Evolutionary conservation across 2,113 vertebrate genomes (phyloP).

Genomic region (Pseudolaguvia tuberculata): DNA sequence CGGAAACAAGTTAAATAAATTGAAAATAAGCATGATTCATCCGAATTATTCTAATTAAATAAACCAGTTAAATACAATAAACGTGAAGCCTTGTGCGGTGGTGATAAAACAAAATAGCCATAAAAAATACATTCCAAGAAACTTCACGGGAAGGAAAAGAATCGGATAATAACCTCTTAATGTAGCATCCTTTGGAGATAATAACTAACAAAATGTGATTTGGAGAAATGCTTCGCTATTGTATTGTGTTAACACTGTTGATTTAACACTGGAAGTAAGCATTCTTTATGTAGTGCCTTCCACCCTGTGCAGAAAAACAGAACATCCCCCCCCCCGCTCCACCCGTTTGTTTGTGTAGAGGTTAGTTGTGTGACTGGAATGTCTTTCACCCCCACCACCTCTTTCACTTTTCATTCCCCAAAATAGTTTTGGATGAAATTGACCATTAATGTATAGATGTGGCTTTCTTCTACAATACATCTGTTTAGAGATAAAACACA

Average conservation of each 20-base stretch:
- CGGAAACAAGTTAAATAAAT: conserved; percentile 9
- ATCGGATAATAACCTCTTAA: neutral
- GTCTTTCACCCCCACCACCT: conserved; percentile 13
- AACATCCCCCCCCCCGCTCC: too few relatives aligned
- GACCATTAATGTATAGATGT: conserved; percentile 11
- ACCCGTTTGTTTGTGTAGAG: conserved; percentile 47
- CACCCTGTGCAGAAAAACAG: neutral
- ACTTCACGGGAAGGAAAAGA: neutral
- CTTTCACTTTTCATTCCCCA: conserved; percentile 25
- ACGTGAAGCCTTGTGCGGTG: neutral
- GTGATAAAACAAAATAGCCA: conserved; percentile 1
- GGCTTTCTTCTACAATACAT: too few relatives aligned
- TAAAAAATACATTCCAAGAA: conserved; percentile 2
- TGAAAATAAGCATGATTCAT: conserved; percentile 17
- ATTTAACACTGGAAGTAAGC: conserved; percentile 21
- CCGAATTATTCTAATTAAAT: conserved; percentile 6
- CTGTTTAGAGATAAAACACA: neutral
- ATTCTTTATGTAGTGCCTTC: conserved; percentile 21
- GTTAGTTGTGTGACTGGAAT: conserved; percentile 48
- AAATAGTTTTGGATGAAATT: conserved; percentile 29
- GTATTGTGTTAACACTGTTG: conserved; percentile 13
- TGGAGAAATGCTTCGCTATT: neutral
- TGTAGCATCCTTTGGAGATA: neutral
- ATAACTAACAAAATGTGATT: neutral
- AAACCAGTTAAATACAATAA: neutral